Base-by-base conservation (phyloP, 2,888 invertebrate genomes). In the Eucera pruinosa region DNA sequence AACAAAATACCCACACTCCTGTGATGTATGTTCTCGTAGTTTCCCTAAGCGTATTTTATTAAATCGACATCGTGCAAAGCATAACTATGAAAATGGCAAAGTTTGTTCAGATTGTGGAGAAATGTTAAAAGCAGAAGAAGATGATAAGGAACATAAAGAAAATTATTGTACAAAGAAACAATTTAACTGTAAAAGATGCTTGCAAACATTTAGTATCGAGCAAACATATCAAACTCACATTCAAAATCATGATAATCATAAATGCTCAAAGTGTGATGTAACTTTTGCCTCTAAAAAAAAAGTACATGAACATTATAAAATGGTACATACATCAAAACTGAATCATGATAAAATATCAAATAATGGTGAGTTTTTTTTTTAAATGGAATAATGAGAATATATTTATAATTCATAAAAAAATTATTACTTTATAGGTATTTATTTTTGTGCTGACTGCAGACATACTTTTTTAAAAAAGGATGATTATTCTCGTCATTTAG, bases 21-120 rank as follows among this genome's bases (percentile, higher is more conserved):
- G 89, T 25, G 89, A 89, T 25, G 80, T 79, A 1, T 89, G 89
- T 48, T 76, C 82, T 2, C 78, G 85, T 1, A 86, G 86, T 68
- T 89, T 89, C 41, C 88, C 87, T 9, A 89, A 89, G 39, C 84
- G 85, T 27, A 61, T 76, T 15, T 70, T 89, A 9, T 78, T 92
- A 36, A 89, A 90, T 69, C 87, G 87, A 25, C 92, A 92, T 73
- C 76, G 89, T 36, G 86, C 88, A 3, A 89, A 88, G 55, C 91
- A 91, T 36, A 90, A 86, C 66, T 86, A 86, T n/a, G 84, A 89
- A 25, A 87, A 86, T 9, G 89, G 90, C 36, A 89, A 87, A 58
- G 88, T 90, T 30, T 92, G 91, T 65, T 79, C 89, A 2, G 89
- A 91, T 39, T 92, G 91, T 60, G 91, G 91, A 15, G 83, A 87